Base-by-base conservation (phyloP, 1,140 invertebrate genomes). In the Caenorhabditis remanei region DNA sequence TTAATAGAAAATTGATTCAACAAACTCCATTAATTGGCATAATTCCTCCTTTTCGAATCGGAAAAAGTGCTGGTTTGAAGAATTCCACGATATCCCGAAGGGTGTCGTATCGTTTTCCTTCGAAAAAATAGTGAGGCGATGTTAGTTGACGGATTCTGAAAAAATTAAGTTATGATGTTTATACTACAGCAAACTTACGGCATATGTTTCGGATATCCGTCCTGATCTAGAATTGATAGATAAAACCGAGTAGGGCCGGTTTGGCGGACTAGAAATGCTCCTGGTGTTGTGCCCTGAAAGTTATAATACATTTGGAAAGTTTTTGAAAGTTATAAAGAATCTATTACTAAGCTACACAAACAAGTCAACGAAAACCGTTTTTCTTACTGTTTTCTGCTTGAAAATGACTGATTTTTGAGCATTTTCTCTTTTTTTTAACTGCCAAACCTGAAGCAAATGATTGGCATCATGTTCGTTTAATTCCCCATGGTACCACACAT, bases 401-500 rank as follows among this genome's bases (percentile, higher is more conserved):
- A n/a, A n/a, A n/a, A n/a, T n/a, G n/a, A n/a, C n/a, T n/a, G n/a
- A n/a, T n/a, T n/a, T n/a, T n/a, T n/a, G n/a, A n/a, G n/a, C n/a
- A n/a, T n/a, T n/a, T n/a, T n/a, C n/a, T n/a, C n/a, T n/a, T n/a
- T n/a, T n/a, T n/a, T n/a, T n/a, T n/a, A n/a, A n/a, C n/a, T n/a
- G n/a, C n/a, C 56, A 41, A 19, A 79, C 71, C 71, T 79, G 71
- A 24, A 79, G 71, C 71, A 79, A 79, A 50, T 50, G 71, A 50
- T 79, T 79, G 43, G 71, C 71, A 24, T 79, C 71, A 21, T 79
- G 71, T 50, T 79, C 71, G 71, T 53, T 79, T 53, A 79, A 79
- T 79, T 79, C 71, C 21, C 71, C 71, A 50, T 79, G 71, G 46
- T 79, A 79, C 71, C 71, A 79, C 43, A 79, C 71, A 79, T 79